Conservation (phyloP, 1,140 invertebrate genomes). For the Panulirus ornatus region DNA sequence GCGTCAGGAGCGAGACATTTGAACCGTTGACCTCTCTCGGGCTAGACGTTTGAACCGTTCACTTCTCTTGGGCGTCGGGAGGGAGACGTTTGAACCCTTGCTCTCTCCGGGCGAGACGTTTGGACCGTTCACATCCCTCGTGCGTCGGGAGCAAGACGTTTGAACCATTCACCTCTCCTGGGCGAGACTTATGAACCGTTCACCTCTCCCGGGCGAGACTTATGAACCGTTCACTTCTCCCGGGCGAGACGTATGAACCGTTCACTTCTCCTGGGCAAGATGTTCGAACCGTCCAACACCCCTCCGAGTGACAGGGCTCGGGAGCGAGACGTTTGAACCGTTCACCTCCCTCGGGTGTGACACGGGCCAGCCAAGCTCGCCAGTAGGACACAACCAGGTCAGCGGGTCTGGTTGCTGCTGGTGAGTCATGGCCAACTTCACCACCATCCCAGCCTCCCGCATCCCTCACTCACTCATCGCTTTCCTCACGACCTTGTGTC, state of each 20-base stretch:
- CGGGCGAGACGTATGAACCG: neutral
- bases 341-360: neutral
- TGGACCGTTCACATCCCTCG: too few relatives aligned
- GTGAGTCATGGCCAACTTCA: slow-evolving; percentile 11
- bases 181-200: too few relatives aligned
- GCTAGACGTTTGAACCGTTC: too few relatives aligned
- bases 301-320: neutral
- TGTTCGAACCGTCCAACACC: neutral
- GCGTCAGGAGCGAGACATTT: too few relatives aligned
- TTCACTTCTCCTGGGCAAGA: neutral
- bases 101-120: too few relatives aligned
- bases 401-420: slow-evolving; percentile 33
- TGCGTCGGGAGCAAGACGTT: too few relatives aligned
- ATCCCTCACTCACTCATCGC: neutral
- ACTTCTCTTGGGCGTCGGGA: too few relatives aligned
- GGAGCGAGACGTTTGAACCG: too few relatives aligned
- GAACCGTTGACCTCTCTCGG: too few relatives aligned
- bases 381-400: slow-evolving; percentile 28
- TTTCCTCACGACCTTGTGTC: neutral
- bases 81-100: too few relatives aligned
- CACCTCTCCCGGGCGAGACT: neutral
- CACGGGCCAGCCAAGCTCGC: neutral
- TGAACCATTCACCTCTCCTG: too few relatives aligned
- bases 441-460: neutral
- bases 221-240: neutral